Base-by-base conservation (phyloP, 2,888 invertebrate genomes). In the Leptinotarsa rubiginosa region DNA sequence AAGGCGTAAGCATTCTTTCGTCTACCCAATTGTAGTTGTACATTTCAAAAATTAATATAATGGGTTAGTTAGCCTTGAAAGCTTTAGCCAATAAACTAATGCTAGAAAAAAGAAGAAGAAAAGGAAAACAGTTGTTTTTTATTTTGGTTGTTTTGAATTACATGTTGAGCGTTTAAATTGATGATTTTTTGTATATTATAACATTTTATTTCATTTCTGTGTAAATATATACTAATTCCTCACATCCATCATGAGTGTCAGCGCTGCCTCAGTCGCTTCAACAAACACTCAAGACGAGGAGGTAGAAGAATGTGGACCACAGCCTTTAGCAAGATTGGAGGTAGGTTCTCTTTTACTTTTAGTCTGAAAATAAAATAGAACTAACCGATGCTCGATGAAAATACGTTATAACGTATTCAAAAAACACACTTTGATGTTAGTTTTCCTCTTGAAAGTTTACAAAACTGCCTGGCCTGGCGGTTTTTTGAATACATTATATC, bases 261-360 rank as follows among this genome's bases (percentile, higher is more conserved):
- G 78, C 68, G 89, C 90, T 54, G 90, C 90, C 59, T 90, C 89
- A 64, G 89, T 90, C 49, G 66, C 77, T 47, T 87, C 88, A 15
- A 91, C 91, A 59, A 89, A 88, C 65, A 85, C 90, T 52, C 83
- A 86, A 59, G 84, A 82, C 16, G 90, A 88, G 49, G 92, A 92
- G 81, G 92, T 91, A 65, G 89, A 90, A 69, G 93, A 93, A 79
- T 91, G 90, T 86, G 95, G 95, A 52, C 95, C 95, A 52, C 91
- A 93, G 84, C 90, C 91, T 65, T 90, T 96, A 49, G 88, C 87
- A 16, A 94, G 92, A 87, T 87, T 96, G 75, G 94, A 95, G 90
- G 96, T 95, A 49, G 31, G 41, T 41, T 41, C 41, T 10, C 31
- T 31, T 31, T 31, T 10, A 10, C 41, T 41, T 41, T 10, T 2